Evolutionary conservation across 2,888 invertebrate species (phyloP).

Genomic region (Scrobipalpa atriplicella): DNA sequence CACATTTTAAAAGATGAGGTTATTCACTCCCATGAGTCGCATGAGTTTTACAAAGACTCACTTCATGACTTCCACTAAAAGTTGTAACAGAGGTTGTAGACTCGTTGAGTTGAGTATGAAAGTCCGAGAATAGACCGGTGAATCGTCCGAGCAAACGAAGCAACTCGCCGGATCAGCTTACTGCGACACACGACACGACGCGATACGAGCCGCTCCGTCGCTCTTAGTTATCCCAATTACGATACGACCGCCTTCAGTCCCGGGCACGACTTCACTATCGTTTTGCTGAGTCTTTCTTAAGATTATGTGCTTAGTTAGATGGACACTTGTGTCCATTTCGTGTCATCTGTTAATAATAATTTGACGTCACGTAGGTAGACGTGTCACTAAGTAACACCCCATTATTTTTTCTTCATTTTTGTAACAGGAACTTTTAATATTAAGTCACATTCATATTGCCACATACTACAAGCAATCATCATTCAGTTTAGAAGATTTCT

Average conservation of each 20-base stretch:
- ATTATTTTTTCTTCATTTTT: no score
- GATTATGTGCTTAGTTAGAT: not conserved
- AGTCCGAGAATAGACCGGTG: not conserved
- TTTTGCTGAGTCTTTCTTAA: not conserved
- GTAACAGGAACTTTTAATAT: no score
- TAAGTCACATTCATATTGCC: no score
- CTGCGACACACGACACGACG: not conserved
- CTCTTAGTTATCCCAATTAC: conserved; percentile 9
- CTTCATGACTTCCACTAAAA: not conserved
- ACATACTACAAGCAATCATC: no score
- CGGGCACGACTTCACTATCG: not conserved
- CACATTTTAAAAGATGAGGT: no score
- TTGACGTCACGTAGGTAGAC: not conserved
- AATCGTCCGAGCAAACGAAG: not conserved
- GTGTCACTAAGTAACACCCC: no score
- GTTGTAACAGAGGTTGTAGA: not conserved
- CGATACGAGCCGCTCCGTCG: not conserved
- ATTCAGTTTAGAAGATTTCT: not conserved
- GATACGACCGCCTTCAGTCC: not conserved
- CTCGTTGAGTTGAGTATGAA: not conserved
- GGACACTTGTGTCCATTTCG: no score
- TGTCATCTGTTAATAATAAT: not conserved
- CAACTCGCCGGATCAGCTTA: conserved; percentile 3
- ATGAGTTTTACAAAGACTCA: no score
- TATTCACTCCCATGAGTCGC: no score